Evolutionary conservation across 92 coral and sea anemone species (phyloP), one percentile per base, ranked within the genome.

Genomic region (Epizoanthus ramosus): DNA sequence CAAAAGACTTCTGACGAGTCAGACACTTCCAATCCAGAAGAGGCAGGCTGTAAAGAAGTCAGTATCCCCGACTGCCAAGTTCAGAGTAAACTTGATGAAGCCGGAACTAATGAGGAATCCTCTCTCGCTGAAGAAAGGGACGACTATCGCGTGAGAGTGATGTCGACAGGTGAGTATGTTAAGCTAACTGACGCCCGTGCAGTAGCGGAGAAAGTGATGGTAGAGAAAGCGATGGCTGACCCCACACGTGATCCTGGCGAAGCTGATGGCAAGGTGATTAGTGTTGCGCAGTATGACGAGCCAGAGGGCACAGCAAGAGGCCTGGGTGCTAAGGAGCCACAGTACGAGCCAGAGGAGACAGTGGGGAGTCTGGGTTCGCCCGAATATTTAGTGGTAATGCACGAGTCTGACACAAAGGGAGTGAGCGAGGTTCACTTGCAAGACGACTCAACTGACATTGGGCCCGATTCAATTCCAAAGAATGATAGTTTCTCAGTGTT

Each of bases 141-240:
- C 15, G 85, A 79, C 25, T 74, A 63, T 13, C 84, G 91, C 54
- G 86, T 28, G 35, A 65, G 85, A 41, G 63, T 82, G 18, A 79
- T 69, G 43, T 93, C 92, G 9, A 72, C 52, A 12, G 94, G 92
- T 19, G 90, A 88, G 71, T 79, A 86, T 58, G 90, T 88, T 31
- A 85, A 74, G 66, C 86, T 90, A n/a, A 84, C 76, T 41, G 90
- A 90, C 12, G 90, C 90, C 7, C 86, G 75, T 24, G 86, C 85
- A 16, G 88, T 87, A 33, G 88, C 92, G 6, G 89, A 89, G 53
- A 47, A 47, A 47, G 53, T 47, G 53, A 47, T 47, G 18, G 57
- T 39, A 13, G 71, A 77, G 57, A 22, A 39, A 15, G 25, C 57
- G 6, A 4, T 22, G 71, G 17, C 15, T 8, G 18, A 5, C 23